phyloP scores from a whole-genome alignment of 2,113 vertebrate species.

The Polyodon spathula region DNA sequence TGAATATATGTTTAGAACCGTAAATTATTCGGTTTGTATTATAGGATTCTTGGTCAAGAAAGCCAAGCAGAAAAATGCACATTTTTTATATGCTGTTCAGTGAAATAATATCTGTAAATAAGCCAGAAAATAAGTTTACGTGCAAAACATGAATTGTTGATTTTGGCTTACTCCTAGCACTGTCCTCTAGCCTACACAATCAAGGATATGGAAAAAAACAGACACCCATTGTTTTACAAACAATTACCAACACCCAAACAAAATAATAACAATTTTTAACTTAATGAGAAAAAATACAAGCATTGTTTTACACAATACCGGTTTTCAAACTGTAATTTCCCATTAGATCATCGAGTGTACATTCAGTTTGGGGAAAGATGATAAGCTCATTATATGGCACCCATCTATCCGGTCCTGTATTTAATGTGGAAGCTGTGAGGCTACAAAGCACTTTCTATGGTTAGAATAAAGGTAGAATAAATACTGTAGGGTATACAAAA shows the following conservation, averaged over 20 bases:
- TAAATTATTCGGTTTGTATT: too few species aligned
- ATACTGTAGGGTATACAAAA: too few species aligned
- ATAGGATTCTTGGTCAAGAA: too few species aligned
- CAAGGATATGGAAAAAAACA: slow-evolving; percentile 15
- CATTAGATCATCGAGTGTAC: slow-evolving; percentile 18
- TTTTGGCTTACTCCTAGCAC: background rate
- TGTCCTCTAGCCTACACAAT: background rate
- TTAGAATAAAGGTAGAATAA: too few species aligned
- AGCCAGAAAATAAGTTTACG: background rate
- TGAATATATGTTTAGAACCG: too few species aligned
- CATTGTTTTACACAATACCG: slow-evolving; percentile 33
- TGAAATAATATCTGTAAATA: too few species aligned
- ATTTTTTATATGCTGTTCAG: too few species aligned
- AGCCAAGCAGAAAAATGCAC: too few species aligned
- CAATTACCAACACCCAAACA: slow-evolving; percentile 28
- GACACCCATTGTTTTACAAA: slow-evolving; percentile 48
- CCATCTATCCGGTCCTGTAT: too few species aligned
- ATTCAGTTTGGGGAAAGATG: slow-evolving; percentile 1
- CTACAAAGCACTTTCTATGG: too few species aligned
- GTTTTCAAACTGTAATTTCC: slow-evolving; percentile 27
- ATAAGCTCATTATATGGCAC: too few species aligned
- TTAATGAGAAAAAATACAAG: slow-evolving; percentile 23
- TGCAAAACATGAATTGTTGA: background rate
- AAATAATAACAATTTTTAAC: slow-evolving; percentile 24
- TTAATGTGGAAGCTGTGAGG: too few species aligned